Evolutionary conservation across 2,888 invertebrate species (phyloP), one percentile per base, ranked within the genome.

Genomic region (Falcaria lacertinaria): DNA sequence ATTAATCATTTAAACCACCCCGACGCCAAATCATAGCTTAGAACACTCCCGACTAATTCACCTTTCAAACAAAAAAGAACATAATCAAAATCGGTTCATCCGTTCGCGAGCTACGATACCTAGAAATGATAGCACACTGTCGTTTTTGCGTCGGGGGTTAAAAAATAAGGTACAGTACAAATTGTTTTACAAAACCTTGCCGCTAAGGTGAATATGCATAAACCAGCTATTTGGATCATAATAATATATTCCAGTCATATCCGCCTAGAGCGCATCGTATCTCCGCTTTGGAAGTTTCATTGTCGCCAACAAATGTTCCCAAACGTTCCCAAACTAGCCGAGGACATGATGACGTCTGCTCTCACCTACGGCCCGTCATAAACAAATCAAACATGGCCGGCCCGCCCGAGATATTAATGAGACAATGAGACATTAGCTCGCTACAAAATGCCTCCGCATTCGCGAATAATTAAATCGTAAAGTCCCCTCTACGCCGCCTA

Each of bases 391-490:
- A 88, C 83, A 88, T 88, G 87, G 88, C 87, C 77, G 84, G 75
- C 80, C 78, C 77, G 73, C 80, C 73, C 76, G 77, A 82, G 86
- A 87, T 89, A 89, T 88, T 89, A 89, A 88, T 87, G 87, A 88
- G 87, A 89, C 89, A 89, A 89, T 88, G 84, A 87, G 86, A 83
- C 88, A 89, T 89, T 89, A 89, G 89, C 80, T 76, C 81, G 85
- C 80, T 87, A 89, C 89, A 89, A 89, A 89, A 88, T 89, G 87
- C 88, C 89, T 86, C 86, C 83, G 87, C 85, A 87, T 86, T 88
- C 83, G 88, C 89, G 82, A 89, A 89, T 89, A 89, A 89, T 89
- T 88, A 89, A 89, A 89, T 89, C 89, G 89, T 89, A 88, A 89
- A 88, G 86, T 80, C 87, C 88, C 87, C 86, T 83, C 85, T 81